These are phyloP conservation scores for Gandaritis pyraliata DNA, from an alignment of 2,888 invertebrate species.

Conservation along the genomic window DNA sequence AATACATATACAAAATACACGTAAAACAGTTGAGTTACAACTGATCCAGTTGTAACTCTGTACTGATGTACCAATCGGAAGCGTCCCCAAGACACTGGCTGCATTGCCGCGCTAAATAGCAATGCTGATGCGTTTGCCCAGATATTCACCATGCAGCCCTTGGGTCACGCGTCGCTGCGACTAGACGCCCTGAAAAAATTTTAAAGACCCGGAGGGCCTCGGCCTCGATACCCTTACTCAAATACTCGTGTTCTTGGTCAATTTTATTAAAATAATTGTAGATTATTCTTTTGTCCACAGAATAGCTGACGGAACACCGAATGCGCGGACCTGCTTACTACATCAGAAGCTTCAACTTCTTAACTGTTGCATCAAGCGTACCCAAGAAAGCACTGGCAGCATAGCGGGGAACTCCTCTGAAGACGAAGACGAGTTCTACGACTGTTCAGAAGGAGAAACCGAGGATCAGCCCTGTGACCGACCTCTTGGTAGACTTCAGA, in stretches of 20 bases:
- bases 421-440: slow-evolving; percentile 92
- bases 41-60: no score
- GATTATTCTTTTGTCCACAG: slow-evolving; percentile 78
- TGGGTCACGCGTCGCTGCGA: no score
- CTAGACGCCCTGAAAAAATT: no score
- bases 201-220: no score
- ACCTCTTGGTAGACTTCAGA: slow-evolving; percentile 67
- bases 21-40: no score
- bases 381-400: slow-evolving; percentile 72
- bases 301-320: slow-evolving; percentile 92
- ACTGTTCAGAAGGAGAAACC: slow-evolving; percentile 86
- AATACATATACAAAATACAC: no score
- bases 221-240: no score
- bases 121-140: no score
- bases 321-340: slow-evolving; percentile 94
- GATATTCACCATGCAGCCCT: no score
- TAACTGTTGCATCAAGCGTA: slow-evolving; percentile 90
- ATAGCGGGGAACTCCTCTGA: slow-evolving; percentile 69
- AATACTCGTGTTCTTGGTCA: neutral
- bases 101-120: no score
- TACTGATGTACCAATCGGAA: no score
- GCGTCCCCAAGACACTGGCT: no score
- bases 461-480: slow-evolving; percentile 77
- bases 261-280: slow-evolving; percentile 1
- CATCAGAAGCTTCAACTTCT: slow-evolving; percentile 97